Percentiles rank a stretch among this genome's conserved stretches.
Conservation (phyloP, 2,888 invertebrate species). For the Meloe dianella region DNA sequence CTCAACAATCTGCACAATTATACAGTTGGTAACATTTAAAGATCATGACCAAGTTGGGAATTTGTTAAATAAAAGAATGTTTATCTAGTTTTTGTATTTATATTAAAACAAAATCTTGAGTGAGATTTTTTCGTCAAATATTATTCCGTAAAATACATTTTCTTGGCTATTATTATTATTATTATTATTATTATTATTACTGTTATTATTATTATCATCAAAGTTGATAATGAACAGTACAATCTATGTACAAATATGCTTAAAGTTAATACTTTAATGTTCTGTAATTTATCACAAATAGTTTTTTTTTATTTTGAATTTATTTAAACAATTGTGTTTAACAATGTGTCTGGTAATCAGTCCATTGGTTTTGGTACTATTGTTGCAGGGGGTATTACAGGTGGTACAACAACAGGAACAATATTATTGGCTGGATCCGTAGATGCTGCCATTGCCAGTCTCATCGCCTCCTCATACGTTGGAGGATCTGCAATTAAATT, state of each 20-base stretch:
- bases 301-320: not conserved
- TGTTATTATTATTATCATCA: not conserved
- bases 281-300: not conserved
- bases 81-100: not conserved
- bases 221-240: too few species aligned
- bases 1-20: too few species aligned
- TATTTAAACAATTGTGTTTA: not conserved
- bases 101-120: not conserved
- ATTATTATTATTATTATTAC: not conserved
- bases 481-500: slow-evolving; percentile 43
- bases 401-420: slow-evolving; percentile 22
- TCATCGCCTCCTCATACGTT: slow-evolving; percentile 47
- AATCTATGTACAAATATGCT: too few species aligned
- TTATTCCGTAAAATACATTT: too few species aligned
- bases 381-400: not conserved
- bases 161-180: not conserved
- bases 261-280: too few species aligned
- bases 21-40: too few species aligned
- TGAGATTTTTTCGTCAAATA: slow-evolving; percentile 4
- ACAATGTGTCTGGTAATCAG: not conserved
- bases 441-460: slow-evolving; percentile 32
- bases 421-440: slow-evolving; percentile 17
- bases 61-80: not conserved
- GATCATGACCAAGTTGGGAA: not conserved
- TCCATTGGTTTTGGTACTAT: not conserved